These are phyloP conservation scores for Ciconia stormi DNA, from an alignment of 2,113 vertebrate species.

Conservation along the genomic window DNA sequence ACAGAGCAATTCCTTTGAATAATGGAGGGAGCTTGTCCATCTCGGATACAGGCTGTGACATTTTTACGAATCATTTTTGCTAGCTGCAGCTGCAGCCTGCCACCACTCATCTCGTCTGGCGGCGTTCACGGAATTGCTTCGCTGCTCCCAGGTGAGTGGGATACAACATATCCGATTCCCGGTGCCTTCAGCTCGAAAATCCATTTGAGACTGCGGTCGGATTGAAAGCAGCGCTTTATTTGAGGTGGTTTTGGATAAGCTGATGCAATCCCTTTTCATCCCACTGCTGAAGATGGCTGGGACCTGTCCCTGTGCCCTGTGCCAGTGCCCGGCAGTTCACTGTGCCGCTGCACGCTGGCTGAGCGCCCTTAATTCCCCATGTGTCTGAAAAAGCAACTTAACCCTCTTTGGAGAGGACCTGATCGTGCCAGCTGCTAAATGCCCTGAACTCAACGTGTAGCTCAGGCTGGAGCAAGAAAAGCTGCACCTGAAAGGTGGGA, in stretches of 20 bases:
- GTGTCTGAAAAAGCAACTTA: neutral
- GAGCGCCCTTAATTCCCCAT: neutral
- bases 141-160: neutral
- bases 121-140: accelerated
- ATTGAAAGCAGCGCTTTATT: neutral
- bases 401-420: neutral
- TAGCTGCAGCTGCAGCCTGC: neutral
- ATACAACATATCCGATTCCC: accelerated
- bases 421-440: neutral
- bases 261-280: neutral
- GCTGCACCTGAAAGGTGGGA: neutral
- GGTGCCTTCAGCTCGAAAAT: neutral
- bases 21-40: neutral
- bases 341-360: accelerated
- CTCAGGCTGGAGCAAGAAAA: neutral
- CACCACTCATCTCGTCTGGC: accelerated
- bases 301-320: neutral
- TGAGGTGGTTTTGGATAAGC: neutral
- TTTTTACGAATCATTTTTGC: neutral
- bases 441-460: neutral
- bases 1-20: neutral
- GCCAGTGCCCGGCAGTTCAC: neutral
- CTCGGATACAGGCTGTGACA: accelerated
- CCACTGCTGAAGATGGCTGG: neutral
- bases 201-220: accelerated